These are phyloP conservation scores for Dendrophyllia cribrosa DNA, from an alignment of 64 coral and sea anemone species.

Conservation along the genomic window DNA sequence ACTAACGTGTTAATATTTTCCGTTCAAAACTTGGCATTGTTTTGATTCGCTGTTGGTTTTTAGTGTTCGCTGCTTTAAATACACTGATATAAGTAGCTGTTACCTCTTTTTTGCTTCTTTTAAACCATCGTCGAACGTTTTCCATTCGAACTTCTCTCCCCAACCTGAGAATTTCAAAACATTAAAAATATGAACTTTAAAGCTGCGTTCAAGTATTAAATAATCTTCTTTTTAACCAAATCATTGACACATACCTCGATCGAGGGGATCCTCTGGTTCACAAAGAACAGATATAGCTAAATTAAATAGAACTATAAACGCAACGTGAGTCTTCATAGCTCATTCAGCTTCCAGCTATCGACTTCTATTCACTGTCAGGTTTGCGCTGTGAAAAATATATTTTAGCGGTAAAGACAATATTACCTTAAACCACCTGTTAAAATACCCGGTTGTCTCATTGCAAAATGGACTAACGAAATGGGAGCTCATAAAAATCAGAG, in stretches of 20 bases:
- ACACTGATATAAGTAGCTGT: too few relatives aligned
- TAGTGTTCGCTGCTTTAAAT: not conserved
- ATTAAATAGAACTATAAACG: not conserved
- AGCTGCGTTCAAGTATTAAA: not conserved
- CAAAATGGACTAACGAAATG: not conserved
- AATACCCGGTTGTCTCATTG: not conserved
- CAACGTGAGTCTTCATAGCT: not conserved
- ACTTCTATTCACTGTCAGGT: not conserved
- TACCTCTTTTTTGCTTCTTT: conserved; percentile 60
- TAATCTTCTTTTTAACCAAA: not conserved
- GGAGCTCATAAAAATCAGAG: not conserved
- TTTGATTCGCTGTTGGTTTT: not conserved
- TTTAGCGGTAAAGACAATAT: conserved; percentile 24
- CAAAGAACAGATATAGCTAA: conserved; percentile 15
- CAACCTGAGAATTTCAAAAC: conserved; percentile 31
- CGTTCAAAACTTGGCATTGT: not conserved
- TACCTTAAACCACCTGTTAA: conserved; percentile 12
- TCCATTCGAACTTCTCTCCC: conserved; percentile 70
- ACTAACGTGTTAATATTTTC: not conserved
- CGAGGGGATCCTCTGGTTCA: conserved; percentile 23
- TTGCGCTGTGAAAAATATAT: not conserved
- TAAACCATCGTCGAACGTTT: conserved; percentile 51
- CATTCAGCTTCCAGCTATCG: not conserved
- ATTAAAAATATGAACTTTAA: not conserved
- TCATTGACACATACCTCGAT: not conserved